Evolutionary conservation across 2,797 vertebrate genomes (phyloP).

Genomic region (Microhierax caerulescens): DNA sequence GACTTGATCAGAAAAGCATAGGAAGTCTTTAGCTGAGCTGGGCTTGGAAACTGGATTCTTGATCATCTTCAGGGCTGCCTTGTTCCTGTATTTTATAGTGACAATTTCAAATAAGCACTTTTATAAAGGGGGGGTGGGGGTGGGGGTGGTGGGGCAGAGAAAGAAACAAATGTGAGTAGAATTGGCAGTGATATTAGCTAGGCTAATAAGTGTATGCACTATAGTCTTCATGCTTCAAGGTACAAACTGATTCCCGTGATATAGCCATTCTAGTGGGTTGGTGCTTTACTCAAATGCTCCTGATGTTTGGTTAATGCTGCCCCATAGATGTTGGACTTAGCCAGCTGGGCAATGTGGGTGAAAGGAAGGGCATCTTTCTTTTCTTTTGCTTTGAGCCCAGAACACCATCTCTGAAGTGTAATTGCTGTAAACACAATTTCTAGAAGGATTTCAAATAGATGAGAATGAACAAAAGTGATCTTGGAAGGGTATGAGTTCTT

Average conservation of each 20-base stretch:
- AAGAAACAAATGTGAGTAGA: not conserved
- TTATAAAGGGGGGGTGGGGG: not conserved
- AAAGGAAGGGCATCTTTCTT: not conserved
- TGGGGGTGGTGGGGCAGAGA: not conserved
- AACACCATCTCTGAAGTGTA: not conserved
- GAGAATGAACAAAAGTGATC: not conserved
- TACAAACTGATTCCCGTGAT: not conserved
- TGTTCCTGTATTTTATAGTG: not conserved
- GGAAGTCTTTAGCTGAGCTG: not conserved
- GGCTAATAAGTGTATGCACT: not conserved
- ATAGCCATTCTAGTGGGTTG: not conserved
- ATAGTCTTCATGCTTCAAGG: not conserved
- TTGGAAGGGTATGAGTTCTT: not conserved
- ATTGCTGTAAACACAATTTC: not conserved
- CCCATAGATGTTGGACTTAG: not conserved
- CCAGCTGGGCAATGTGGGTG: not conserved
- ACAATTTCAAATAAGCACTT: not conserved
- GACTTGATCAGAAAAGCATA: not conserved
- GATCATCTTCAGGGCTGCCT: not conserved
- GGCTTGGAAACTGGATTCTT: not conserved
- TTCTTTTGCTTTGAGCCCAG: not conserved
- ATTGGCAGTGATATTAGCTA: not conserved
- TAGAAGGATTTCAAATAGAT: slow-evolving; percentile 35
- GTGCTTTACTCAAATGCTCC: not conserved
- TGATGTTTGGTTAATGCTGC: not conserved